These are phyloP conservation scores for Amblyjoppa fuscipennis DNA, from an alignment of 2,888 invertebrate species.

Conservation along the genomic window DNA sequence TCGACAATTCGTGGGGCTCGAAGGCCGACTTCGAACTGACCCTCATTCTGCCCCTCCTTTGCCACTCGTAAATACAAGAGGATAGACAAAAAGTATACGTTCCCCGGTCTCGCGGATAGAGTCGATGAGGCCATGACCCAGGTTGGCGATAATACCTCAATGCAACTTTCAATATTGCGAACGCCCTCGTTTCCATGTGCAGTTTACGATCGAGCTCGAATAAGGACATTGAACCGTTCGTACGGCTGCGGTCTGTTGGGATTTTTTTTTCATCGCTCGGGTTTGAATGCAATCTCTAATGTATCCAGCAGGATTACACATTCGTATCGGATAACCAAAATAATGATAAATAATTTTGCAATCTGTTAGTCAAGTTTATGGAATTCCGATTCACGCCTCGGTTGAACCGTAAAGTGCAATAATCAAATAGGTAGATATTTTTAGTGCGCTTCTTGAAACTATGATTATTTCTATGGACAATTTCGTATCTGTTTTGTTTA, in stretches of 20 bases:
- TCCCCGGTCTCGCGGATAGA: neutral
- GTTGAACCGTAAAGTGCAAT: neutral
- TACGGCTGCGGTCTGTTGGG: neutral
- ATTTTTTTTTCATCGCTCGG: neutral
- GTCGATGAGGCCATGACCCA: neutral
- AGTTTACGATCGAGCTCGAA: neutral
- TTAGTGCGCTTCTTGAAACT: neutral
- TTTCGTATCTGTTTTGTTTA: neutral
- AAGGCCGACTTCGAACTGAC: neutral
- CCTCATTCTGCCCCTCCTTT: neutral
- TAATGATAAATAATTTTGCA: neutral
- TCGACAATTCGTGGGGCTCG: neutral
- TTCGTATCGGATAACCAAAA: neutral
- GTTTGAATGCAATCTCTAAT: neutral
- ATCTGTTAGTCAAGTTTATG: neutral
- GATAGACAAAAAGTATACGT: neutral
- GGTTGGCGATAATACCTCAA: neutral
- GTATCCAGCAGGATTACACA: neutral
- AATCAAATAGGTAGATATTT: neutral
- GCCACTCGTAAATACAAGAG: neutral
- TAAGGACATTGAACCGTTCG: conserved; percentile 1
- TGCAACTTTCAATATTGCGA: neutral
- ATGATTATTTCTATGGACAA: neutral
- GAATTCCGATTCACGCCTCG: neutral
- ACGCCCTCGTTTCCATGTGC: neutral